Conservation (phyloP, 2,797 vertebrate genomes). For the Microhierax caerulescens region DNA sequence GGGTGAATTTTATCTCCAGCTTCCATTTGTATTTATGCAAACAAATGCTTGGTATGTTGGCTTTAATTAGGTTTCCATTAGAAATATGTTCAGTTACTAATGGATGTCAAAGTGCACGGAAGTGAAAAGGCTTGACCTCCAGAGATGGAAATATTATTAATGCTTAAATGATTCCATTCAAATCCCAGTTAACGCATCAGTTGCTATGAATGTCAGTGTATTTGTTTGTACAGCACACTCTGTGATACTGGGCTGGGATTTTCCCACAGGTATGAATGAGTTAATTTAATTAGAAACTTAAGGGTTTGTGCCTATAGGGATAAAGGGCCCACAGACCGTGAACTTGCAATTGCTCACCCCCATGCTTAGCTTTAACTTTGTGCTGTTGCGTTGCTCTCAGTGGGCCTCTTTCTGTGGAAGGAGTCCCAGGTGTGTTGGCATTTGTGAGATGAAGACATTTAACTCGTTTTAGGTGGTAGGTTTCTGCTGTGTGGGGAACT, state of each 20-base stretch:
- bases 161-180: conserved; percentile 55
- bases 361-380: not conserved
- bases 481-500: not conserved
- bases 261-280: conserved; percentile 45
- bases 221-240: not conserved
- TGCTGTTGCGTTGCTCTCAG: not conserved
- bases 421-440: fast-evolving
- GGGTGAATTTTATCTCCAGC: not conserved
- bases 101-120: not conserved
- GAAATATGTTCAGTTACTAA: not conserved
- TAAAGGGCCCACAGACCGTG: fast-evolving
- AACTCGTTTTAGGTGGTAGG: not conserved
- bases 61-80: not conserved
- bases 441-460: not conserved
- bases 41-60: not conserved
- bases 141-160: conserved; percentile 50
- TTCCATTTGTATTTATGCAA: not conserved
- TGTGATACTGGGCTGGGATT: not conserved
- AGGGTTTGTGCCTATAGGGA: not conserved
- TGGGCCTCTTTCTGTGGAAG: not conserved
- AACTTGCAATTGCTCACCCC: not conserved
- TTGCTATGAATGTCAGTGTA: conserved; percentile 22
- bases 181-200: conserved; percentile 18
- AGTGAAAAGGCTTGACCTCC: conserved; percentile 23
- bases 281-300: conserved; percentile 1